Percentiles rank a stretch among this genome's conserved stretches.
Evolutionary conservation across 2,888 invertebrate species (phyloP).

Genomic region (Horisme vitalbata): DNA sequence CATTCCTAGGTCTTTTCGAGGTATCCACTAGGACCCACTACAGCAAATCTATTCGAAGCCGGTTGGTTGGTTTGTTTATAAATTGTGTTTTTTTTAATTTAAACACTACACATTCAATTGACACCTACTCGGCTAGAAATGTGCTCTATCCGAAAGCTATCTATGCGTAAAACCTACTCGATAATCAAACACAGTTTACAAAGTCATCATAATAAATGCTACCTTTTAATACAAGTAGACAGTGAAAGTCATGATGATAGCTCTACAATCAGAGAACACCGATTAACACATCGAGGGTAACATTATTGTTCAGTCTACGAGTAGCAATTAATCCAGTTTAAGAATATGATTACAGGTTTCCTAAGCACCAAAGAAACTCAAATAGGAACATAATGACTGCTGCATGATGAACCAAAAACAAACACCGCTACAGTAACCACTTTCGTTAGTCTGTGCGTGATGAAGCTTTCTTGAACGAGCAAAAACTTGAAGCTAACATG

Average conservation of each 20-base stretch:
- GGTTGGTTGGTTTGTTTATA: no score
- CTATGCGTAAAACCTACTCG: no score
- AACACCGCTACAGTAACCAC: slow-evolving; percentile 41
- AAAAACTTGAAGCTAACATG: slow-evolving; percentile 8
- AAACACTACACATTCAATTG: no score
- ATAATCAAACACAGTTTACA: background rate
- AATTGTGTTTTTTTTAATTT: no score
- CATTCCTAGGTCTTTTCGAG: no score
- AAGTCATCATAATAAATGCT: background rate
- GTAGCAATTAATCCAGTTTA: slow-evolving; percentile 51
- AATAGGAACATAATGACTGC: slow-evolving; percentile 40
- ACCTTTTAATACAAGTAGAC: slow-evolving; percentile 38
- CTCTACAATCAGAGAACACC: slow-evolving; percentile 42
- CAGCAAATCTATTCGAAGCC: no score
- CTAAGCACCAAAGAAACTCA: slow-evolving; percentile 36
- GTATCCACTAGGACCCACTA: no score
- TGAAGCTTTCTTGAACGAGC: slow-evolving; percentile 14
- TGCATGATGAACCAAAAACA: slow-evolving; percentile 51
- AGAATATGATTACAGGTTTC: slow-evolving; percentile 43
- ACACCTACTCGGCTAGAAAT: no score
- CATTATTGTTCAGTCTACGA: slow-evolving; percentile 40
- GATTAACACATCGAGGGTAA: slow-evolving; percentile 54
- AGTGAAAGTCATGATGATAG: slow-evolving; percentile 55
- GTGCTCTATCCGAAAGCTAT: no score
- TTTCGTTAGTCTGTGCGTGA: slow-evolving; percentile 24